Conservation (phyloP, 2,113 vertebrate genomes). For the Oreochromis spilurus region DNA sequence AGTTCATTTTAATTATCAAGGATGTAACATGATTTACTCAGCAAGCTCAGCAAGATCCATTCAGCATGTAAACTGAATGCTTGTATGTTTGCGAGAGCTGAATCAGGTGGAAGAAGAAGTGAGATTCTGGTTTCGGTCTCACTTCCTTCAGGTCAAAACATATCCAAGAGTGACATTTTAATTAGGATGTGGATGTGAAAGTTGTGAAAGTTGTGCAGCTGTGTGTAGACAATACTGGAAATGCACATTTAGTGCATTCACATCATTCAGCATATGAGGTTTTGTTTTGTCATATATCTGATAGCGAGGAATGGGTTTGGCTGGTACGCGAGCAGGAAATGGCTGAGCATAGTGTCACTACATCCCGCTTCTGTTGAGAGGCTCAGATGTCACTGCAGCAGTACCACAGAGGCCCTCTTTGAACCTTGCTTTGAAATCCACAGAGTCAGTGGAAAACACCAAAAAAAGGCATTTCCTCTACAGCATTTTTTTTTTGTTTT, state of each 20-base stretch:
- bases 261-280: neutral
- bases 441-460: constrained; percentile 7
- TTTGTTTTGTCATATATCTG: constrained; percentile 33
- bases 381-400: constrained; percentile 32
- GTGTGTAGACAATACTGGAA: neutral
- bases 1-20: neutral
- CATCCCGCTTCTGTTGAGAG: constrained; percentile 22
- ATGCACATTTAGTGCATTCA: neutral
- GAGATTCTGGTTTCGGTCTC: neutral
- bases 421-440: constrained; percentile 19
- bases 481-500: neutral
- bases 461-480: constrained; percentile 1
- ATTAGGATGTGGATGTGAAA: constrained; percentile 38
- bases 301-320: neutral
- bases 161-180: constrained; percentile 38
- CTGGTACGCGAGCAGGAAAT: constrained; percentile 7
- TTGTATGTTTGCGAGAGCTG: neutral
- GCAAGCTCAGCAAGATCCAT: neutral
- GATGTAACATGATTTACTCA: neutral
- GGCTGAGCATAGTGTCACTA: constrained; percentile 11
- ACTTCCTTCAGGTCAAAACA: constrained; percentile 16
- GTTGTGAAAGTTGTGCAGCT: constrained; percentile 8
- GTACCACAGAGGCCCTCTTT: constrained; percentile 10
- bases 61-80: neutral
- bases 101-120: neutral